Evolutionary conservation across 2,888 invertebrate species (phyloP), one percentile per base, ranked within the genome.

Genomic region (Nymphalis polychloros): DNA sequence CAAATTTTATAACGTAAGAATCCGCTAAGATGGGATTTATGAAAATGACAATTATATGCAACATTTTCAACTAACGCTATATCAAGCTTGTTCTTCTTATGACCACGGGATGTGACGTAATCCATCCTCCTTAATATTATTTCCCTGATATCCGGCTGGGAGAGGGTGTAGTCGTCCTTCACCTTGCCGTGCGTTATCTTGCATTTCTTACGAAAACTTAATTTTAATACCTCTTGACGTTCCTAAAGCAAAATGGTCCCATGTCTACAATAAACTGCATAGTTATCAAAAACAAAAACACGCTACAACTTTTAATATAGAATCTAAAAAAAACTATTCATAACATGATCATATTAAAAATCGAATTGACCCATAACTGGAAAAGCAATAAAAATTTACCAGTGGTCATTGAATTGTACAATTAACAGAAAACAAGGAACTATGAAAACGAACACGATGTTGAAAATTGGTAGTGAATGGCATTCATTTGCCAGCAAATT

Each of bases 71-170:
- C 76, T 72, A 48, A 76, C 75, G 61, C 70, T 8, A 70, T 72
- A 63, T 76, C 74, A 35, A 74, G 13, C 1, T 62, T 62, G 23
- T 50, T 48, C 46, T 71, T 75, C 63, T 71, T 72, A 1, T 66
- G 59, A 48, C 67, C 20, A 13, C 35, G 71, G 47, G 71, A 13
- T 23, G 76, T 68, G 60, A 78, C 47, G 46, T 49, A 74, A 57
- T 71, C 67, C 19, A 79, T 62, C 52, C 77, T 71, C 57, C 68
- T 77, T 70, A 78, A 53, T 1, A 76, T 52, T 8, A 78, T 76
- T 13, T 71, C 63, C 8, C 75, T 71, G 8, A 79, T 63, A 63
- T 79, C 77, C 10, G 75, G 69, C 46, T 64, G 66, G 13, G 69
- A 41, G 13, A 73, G 31, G 1, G 50, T 61, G 50, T 75, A 74